Percentiles rank a stretch among this genome's conserved stretches.
Evolutionary conservation across 1,140 invertebrate genomes (phyloP).

Genomic region (Zaprionus africanus): DNA sequence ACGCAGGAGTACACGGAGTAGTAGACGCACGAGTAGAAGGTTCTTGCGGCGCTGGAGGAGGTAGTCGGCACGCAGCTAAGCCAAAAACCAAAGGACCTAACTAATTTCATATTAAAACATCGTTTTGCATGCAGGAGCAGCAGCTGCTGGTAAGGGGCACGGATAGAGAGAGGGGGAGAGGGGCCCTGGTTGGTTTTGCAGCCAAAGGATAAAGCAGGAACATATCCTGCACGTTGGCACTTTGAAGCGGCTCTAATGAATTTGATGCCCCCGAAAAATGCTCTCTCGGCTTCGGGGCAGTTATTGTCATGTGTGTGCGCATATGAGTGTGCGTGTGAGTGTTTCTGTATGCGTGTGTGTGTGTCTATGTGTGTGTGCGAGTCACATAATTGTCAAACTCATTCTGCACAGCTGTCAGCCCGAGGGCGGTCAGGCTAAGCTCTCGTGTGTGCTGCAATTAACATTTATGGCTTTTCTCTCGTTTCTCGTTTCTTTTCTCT

Average conservation of each 20-base stretch:
- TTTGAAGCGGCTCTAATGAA: conserved; percentile 71
- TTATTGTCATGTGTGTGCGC: conserved; percentile 48
- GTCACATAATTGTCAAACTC: conserved; percentile 72
- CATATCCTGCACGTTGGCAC: conserved; percentile 47
- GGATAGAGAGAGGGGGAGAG: neutral
- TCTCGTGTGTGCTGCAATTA: conserved; percentile 65
- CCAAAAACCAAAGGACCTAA: conserved; percentile 80
- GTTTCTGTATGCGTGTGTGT: conserved; percentile 4
- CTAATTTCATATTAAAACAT: conserved; percentile 83
- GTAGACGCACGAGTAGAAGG: conserved; percentile 12
- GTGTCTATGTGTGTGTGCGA: conserved; percentile 11
- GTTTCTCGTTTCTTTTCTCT: neutral
- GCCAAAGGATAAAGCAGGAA: conserved; percentile 18
- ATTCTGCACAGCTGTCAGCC: conserved; percentile 60
- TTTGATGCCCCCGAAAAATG: conserved; percentile 71
- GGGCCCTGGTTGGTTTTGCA: neutral
- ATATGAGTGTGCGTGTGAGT: conserved; percentile 19
- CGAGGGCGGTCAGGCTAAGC: conserved; percentile 25
- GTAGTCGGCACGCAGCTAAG: conserved; percentile 56
- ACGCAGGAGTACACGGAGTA: neutral
- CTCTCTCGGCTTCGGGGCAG: conserved; percentile 54
- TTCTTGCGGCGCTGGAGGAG: neutral
- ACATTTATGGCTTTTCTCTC: conserved; percentile 75
- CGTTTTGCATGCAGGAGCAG: conserved; percentile 79
- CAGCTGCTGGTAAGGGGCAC: conserved; percentile 24